phyloP scores from a whole-genome alignment of 2,888 invertebrate genomes.

The Linnaemya tessellans region DNA sequence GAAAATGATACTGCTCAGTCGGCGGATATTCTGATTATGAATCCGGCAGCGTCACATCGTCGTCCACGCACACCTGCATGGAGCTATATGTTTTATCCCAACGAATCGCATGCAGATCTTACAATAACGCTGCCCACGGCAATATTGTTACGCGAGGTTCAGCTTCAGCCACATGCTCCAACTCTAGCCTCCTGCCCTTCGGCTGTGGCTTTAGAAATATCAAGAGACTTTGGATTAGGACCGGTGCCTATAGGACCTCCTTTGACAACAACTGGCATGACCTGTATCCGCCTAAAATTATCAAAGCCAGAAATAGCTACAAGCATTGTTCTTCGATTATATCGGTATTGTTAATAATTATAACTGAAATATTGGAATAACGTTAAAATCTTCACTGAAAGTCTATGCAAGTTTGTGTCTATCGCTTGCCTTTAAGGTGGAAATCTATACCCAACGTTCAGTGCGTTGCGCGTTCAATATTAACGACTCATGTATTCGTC shows the following conservation, averaged over 20 bases:
- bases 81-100: conserved; percentile 97
- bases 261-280: conserved; percentile 93
- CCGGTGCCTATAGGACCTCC: conserved; percentile 93
- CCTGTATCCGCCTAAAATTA: conserved; percentile 92
- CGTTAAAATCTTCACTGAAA: neutral
- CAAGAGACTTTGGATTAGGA: conserved; percentile 90
- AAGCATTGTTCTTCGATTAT: conserved; percentile 87
- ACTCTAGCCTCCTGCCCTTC: conserved; percentile 94
- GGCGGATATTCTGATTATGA: conserved; percentile 93
- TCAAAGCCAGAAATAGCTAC: conserved; percentile 93
- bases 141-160: conserved; percentile 93
- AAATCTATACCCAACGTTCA: no score
- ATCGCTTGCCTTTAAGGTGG: no score
- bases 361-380: neutral
- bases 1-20: conserved; percentile 94
- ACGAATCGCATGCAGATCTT: conserved; percentile 94
- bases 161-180: conserved; percentile 93
- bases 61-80: conserved; percentile 96
- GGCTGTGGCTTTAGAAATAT: conserved; percentile 93
- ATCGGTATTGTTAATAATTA: conserved; percentile 77
- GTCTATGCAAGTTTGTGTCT: neutral
- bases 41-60: conserved; percentile 90
- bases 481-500: no score
- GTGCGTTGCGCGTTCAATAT: no score
- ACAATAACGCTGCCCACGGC: conserved; percentile 94